Base-by-base conservation (phyloP, 2,888 invertebrate genomes). In the Lasioglossum lativentre region DNA sequence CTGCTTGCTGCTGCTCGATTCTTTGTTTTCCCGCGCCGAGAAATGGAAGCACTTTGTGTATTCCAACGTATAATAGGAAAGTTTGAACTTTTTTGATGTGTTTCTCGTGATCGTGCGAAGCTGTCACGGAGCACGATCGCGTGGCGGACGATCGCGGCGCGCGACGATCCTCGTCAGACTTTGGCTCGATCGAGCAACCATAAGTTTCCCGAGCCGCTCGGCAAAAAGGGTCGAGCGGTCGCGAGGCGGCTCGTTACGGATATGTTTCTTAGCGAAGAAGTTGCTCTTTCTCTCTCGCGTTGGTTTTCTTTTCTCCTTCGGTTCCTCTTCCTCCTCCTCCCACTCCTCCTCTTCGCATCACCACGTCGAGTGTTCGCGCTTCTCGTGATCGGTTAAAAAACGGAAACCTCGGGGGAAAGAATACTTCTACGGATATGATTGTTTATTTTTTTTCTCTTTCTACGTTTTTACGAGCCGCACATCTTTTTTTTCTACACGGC, bases 131-230 rank as follows among this genome's bases (percentile, higher is more conserved):
- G 68, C 68, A 38, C 42, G 68, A 81, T 47, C 74, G 75, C 72
- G 82, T 81, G 82, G 80, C 80, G 80, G 72, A 79, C 78, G 88
- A 83, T 90, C 83, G 75, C 85, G 81, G 66, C 73, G 66, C 73
- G 72, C 80, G 66, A 83, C 74, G 59, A 80, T 88, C 68, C 76
- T 38, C 81, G 83, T 91, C 90, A 88, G 91, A 88, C 86, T 86
- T 92, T 92, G 91, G 89, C 90, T 88, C 89, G 89, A 84, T 84
- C 92, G 91, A 85, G 86, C 90, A 85, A 86, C 88, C 85, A 82
- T 83, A 83, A 56, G 34, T 87, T 75, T 89, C 86, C 14, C 59
- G 89, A 89, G 90, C 76, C 80, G 83, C 80, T 80, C 87, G 90
- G 90, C 91, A 91, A 91, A 90, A 71, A 63, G 27, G 27, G 68